phyloP scores from a whole-genome alignment of 2,797 vertebrate genomes.

The Selene dorsalis region DNA sequence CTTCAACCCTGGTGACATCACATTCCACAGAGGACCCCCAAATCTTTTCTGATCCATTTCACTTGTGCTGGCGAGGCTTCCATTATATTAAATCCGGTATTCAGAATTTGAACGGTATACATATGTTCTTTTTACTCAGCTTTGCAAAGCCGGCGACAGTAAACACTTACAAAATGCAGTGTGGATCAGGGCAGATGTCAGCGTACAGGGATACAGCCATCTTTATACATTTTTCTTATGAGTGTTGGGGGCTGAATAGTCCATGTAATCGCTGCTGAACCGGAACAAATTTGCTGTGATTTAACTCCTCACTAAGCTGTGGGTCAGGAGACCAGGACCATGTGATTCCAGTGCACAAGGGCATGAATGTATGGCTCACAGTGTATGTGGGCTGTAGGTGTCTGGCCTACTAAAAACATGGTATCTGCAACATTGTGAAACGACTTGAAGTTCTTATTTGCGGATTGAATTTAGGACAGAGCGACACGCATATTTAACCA shows the following conservation, averaged over 20 bases:
- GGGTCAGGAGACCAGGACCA: constrained; percentile 77
- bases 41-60: constrained; percentile 71
- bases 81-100: constrained; percentile 23
- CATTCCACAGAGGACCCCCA: constrained; percentile 76
- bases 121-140: neutral
- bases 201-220: neutral
- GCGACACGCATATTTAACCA: neutral
- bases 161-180: constrained; percentile 19
- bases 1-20: constrained; percentile 70
- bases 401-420: neutral
- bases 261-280: constrained; percentile 53
- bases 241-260: constrained; percentile 27
- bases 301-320: constrained; percentile 56
- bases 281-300: constrained; percentile 73
- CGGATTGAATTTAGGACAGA: neutral
- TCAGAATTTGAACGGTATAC: constrained; percentile 4
- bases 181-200: constrained; percentile 16
- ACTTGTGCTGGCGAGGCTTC: constrained; percentile 64
- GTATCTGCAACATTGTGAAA: neutral
- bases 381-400: constrained; percentile 4
- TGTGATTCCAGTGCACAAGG: constrained; percentile 69
- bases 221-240: constrained; percentile 35
- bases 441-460: neutral
- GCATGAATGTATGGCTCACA: constrained; percentile 44
- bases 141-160: neutral